Evolutionary conservation across 2,797 vertebrate genomes (phyloP).

Genomic region (Acrossocheilus fasciatus): DNA sequence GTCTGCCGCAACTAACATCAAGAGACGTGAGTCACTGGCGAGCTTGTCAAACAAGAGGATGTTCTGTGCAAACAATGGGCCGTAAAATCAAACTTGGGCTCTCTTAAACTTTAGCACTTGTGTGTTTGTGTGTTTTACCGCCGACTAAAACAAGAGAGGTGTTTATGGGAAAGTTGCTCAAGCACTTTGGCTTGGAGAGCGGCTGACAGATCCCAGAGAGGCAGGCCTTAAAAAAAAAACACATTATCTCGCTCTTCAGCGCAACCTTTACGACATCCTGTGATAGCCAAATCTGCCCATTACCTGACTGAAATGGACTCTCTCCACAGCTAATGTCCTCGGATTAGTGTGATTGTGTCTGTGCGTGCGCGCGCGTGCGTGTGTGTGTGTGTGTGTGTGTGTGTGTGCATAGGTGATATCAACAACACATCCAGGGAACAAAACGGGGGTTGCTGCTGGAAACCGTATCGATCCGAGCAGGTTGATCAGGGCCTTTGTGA

Average conservation of each 20-base stretch:
- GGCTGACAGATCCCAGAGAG: slow-evolving; percentile 29
- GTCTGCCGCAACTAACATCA: background rate
- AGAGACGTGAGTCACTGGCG: background rate
- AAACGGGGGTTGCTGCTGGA: slow-evolving; percentile 28
- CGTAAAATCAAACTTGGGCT: background rate
- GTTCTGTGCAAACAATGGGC: slow-evolving; percentile 32
- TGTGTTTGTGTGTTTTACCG: background rate
- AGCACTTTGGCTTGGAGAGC: background rate
- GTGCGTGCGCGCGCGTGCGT: slow-evolving; percentile 22
- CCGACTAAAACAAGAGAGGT: slow-evolving; percentile 27
- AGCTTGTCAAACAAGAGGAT: slow-evolving; percentile 35
- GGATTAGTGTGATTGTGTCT: slow-evolving; percentile 48
- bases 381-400: slow-evolving; percentile 19
- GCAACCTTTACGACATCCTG: slow-evolving; percentile 82
- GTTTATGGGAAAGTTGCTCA: slow-evolving; percentile 32
- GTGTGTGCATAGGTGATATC: slow-evolving; percentile 33
- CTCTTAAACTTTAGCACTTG: background rate
- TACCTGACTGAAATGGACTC: slow-evolving; percentile 81
- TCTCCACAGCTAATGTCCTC: slow-evolving; percentile 74
- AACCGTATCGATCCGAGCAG: slow-evolving; percentile 40
- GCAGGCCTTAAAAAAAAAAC: slow-evolving; percentile 79
- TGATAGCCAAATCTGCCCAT: slow-evolving; percentile 80
- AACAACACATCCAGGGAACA: slow-evolving; percentile 40
- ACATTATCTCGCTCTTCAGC: slow-evolving; percentile 77
- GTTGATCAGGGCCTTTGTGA: slow-evolving; percentile 15